Evolutionary conservation across 2,797 vertebrate species (phyloP), one percentile per base, ranked within the genome.

Genomic region (Propithecus deckenii): DNA sequence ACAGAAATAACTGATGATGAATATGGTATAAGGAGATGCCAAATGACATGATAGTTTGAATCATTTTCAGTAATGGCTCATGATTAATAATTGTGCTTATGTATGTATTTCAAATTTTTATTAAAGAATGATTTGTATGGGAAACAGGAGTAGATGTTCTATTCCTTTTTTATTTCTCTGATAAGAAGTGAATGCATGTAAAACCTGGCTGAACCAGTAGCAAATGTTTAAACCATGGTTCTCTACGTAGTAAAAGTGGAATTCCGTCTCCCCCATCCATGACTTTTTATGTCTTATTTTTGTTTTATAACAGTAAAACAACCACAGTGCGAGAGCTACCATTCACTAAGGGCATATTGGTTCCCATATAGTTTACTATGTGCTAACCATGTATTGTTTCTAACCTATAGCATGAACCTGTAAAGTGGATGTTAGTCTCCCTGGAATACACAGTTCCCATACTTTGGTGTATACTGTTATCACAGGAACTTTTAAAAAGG

Each of bases 1-100:
- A 93, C 91, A 97, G 72, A 95, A 97, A 91, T 86, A 84, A 81
- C 75, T 94, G 67, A 83, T 97, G 89, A 93, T 92, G 69, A 85
- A 97, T 95, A 67, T 65, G 50, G 30, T 90, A 92, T 96, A 94
- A 88, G 46, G 76, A 96, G 23, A 95, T 41, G 30, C 20, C 94
- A 94, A 93, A 61, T 84, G 74, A 79, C 71, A 67, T 55, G 83
- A 74, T 74, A 84, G 84, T 96, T 85, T 85, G 72, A 95, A 84
- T 90, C 80, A 78, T 88, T 96, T 97, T 93, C 35, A 91, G 57
- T 92, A 74, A 96, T 35, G 69, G 22, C 11, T 71, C 46, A 57
- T 91, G 91, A 79, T 86, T 86, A 95, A 93, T 90, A 93, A 85
- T 86, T 91, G n/a, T 89, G 25, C 48, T 81, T 69, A 57, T 78